Conservation (phyloP, 1,140 invertebrate genomes). For the Drosophila miranda region DNA sequence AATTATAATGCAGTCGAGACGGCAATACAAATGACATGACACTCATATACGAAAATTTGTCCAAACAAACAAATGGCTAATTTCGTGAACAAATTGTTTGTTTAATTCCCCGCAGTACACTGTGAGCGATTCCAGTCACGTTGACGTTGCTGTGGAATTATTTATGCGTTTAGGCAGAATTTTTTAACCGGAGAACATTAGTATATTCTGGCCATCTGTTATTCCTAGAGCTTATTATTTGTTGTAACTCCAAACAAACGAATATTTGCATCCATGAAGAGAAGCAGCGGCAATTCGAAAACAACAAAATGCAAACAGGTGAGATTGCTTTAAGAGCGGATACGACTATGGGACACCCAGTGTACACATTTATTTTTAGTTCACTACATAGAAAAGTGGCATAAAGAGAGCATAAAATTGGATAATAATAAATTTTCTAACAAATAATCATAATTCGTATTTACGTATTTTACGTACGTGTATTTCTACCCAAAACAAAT, state of each 20-base stretch:
- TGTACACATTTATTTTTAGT: too few relatives aligned
- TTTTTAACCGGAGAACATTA: background rate
- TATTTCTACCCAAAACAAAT: too few relatives aligned
- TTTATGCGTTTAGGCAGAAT: conserved; percentile 1
- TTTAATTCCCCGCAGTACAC: background rate
- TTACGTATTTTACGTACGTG: too few relatives aligned
- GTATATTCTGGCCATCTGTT: conserved; percentile 28
- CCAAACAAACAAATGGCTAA: conserved; percentile 43
- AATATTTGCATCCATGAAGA: conserved; percentile 3
- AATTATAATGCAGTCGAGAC: conserved; percentile 63
- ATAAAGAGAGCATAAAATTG: too few relatives aligned
- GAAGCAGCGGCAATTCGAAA: conserved; percentile 29
- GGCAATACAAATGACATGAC: conserved; percentile 57
- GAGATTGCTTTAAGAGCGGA: background rate
- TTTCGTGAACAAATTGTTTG: conserved; percentile 32
- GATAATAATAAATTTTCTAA: too few relatives aligned
- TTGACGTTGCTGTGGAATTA: background rate
- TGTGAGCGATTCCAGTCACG: conserved; percentile 30
- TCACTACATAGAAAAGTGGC: too few relatives aligned
- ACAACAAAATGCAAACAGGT: conserved; percentile 19
- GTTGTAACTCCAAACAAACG: conserved; percentile 3
- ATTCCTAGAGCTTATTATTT: conserved; percentile 24
- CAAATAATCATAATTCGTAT: too few relatives aligned
- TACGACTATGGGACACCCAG: too few relatives aligned
- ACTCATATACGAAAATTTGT: conserved; percentile 7